Evolutionary conservation across 2,113 vertebrate genomes (phyloP), one percentile per base, ranked within the genome.

Genomic region (Barbus barbus): DNA sequence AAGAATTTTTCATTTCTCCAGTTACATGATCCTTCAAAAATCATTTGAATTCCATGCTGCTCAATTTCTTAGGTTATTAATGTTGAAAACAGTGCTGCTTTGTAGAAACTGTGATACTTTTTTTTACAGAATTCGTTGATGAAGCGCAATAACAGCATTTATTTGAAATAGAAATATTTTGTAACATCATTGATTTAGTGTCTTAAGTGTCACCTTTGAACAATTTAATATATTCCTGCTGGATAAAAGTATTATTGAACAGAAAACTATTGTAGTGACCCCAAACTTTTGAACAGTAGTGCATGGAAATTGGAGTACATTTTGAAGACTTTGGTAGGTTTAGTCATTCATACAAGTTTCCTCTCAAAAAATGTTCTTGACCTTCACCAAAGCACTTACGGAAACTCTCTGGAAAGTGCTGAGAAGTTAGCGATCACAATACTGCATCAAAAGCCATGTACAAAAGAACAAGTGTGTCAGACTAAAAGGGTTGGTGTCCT

Each of bases 401-500:
- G 24, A 20, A 33, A 36, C 69, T 72, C 2, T 72, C 6, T 22
- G 14, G 26, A 38, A 78, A 78, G 31, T 56, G 22, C 46, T 38
- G 31, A 1, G 3, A 38, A 22, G 75, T 16, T 33, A 24, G 33
- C 3, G 33, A 41, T 41, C 33, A 20, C 76, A 41, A 41, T 61
- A 46, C 38, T 48, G 26, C 51, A 78, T 71, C 26, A 46, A 60
- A 78, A 60, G 53, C n/a, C 33, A 61, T n/a, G 31, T 16, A 78
- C 76, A 78, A 56, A 79, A 61, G 31, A 78, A 18, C 9, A 22
- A 65, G 61, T 60, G 18, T 8, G 28, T 41, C 67, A 20, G 4
- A 28, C 67, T 41, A 53, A 63, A 81, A 85, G 79, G 36, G n/a
- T 77, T 41, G 14, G 81, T 46, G 76, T 78, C 76, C 53, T 60